Evolutionary conservation across 2,888 invertebrate species (phyloP).

Genomic region (Thymelicus acteon): DNA sequence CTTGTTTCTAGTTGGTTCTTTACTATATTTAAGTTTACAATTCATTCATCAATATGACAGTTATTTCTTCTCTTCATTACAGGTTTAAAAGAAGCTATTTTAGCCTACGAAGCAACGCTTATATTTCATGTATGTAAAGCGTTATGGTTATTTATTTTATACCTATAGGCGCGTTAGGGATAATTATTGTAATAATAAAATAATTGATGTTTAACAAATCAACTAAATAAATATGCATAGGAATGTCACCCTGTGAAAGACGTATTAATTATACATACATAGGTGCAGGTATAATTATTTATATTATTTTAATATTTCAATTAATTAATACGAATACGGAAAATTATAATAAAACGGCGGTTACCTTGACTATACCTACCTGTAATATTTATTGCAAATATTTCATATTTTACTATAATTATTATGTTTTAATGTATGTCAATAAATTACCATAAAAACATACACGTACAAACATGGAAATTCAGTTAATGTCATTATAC

Average conservation of each 20-base stretch:
- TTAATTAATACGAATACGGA: constrained; percentile 15
- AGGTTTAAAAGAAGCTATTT: too few relatives aligned
- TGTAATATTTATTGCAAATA: constrained; percentile 16
- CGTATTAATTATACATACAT: constrained; percentile 12
- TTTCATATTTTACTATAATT: constrained; percentile 8
- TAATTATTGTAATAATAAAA: not conserved
- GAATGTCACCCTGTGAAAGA: constrained; percentile 22
- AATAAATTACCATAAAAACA: too few relatives aligned
- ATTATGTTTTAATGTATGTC: not conserved
- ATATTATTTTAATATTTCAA: not conserved
- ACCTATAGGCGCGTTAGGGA: not conserved
- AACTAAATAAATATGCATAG: constrained; percentile 23
- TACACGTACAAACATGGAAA: too few relatives aligned
- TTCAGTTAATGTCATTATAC: too few relatives aligned
- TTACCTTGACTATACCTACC: constrained; percentile 17
- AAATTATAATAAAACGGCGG: constrained; percentile 1
- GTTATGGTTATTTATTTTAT: not conserved
- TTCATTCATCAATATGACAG: too few relatives aligned
- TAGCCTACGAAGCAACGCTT: too few relatives aligned
- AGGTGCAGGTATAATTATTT: not conserved
- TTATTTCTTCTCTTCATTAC: too few relatives aligned
- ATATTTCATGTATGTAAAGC: too few relatives aligned
- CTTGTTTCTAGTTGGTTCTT: too few relatives aligned
- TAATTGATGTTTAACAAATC: not conserved
- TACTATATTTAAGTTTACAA: too few relatives aligned